Evolutionary conservation across 2,888 invertebrate genomes (phyloP), one percentile per base, ranked within the genome.

Genomic region (Cremastinae sp.): DNA sequence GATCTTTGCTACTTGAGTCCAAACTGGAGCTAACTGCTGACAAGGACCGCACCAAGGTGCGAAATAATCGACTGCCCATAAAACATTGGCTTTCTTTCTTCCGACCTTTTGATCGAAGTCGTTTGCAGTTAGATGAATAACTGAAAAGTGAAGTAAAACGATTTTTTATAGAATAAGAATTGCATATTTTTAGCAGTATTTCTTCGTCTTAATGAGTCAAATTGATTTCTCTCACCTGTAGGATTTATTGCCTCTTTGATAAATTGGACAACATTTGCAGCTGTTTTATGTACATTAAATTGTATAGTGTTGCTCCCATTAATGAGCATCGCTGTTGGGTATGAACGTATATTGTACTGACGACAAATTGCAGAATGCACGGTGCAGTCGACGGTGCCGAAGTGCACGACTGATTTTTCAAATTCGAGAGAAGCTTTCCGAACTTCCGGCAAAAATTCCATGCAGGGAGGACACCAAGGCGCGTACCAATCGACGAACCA

Each of bases 401-500:
- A 92, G 80, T 90, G 89, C 14, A 92, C 89, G 16, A 90, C 87
- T 2, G 90, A 85, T 53, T 90, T 81, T 89, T 92, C 87, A 76
- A 91, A 91, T 79, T 90, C 86, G 49, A 90, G 87, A 65, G 94
- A 93, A 12, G 94, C 93, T 86, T 93, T 93, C 8, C 94, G 90
- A 74, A 94, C 90, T 90, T 94, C 94, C 10, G 94, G 94, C 71
- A 95, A 90, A 78, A 95, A 90, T 72, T 91, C 90, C 89, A 94
- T 91, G 84, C 95, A 95, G 0, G 95, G 95, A 3, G 95, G 95
- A 87, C 95, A 95, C 94, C 94, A 95, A 82, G 95, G 95, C 0
- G 95, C 94, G 87, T 93, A 95, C 91, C 95, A 95, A 85, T 95
- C 95, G 22, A 95, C 91, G 81, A 95, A 92, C 94, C 94, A 94